Base-by-base conservation (phyloP, 2,113 vertebrate species). In the Myiozetetes cayanensis region DNA sequence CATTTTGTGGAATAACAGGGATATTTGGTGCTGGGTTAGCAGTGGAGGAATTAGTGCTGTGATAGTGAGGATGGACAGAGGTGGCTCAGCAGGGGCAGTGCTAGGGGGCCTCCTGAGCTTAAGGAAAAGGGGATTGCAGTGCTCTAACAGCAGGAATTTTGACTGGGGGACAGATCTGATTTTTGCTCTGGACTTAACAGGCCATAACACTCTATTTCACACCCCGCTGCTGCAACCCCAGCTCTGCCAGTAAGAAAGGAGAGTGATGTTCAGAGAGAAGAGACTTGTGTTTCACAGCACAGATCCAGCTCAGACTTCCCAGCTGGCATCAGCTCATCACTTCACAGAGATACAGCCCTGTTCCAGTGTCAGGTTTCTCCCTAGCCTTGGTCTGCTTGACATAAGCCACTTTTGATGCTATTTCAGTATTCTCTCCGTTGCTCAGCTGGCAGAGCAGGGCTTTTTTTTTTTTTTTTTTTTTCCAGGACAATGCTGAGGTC, bases 321-420 rank as follows among this genome's bases (percentile, higher is more conserved):
- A 95, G 94, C 90, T 96, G 90, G 92, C 3, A 31, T 49, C 88
- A 90, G 55, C 67, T 92, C 79, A 71, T 96, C 88, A 52, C 68
- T 92, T 94, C 4, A 2, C 83, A 63, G 73, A 75, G 89, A 56
- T 70, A 74, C 46, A 90, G 55, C 67, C 62, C 47, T 63, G 23
- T 35, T 35, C n/a, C 47, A 58, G 92, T 46, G 63, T 95, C 88
- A 93, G 9, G 5, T 96, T 96, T 94, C 95, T 93, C 59, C 72
- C 72, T 19, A 53, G 90, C 75, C 49, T 56, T 41, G 17, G 41
- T 53, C 78, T 47, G 33, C 76, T 86, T 67, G 77, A 77, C 59
- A 59, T 30, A 61, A 77, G 55, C 59, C 90, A 46, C 90, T 63
- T 71, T 35, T 39, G 83, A 83, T 85, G 83, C 86, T 96, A 95